A percentile compares a stretch with the other conserved stretches of the same genome.
These are phyloP conservation scores for Tragelaphus scriptus DNA, from an alignment of 2,113 vertebrate species.

Conservation along the genomic window DNA sequence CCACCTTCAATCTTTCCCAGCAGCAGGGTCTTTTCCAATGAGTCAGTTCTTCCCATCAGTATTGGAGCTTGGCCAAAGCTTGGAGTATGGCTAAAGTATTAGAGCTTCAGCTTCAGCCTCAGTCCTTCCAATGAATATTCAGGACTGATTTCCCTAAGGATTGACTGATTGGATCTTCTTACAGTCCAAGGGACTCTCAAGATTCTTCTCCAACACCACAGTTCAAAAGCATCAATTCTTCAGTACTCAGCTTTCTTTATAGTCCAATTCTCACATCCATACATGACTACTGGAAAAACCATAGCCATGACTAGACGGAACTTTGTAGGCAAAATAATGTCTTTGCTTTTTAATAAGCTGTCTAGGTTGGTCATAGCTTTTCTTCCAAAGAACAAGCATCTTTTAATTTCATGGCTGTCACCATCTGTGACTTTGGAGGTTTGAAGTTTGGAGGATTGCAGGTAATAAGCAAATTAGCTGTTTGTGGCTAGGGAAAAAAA, in stretches of 20 bases:
- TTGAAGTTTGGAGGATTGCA: background rate
- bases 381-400: rapidly evolving
- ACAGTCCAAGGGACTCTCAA: background rate
- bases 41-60: background rate
- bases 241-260: rapidly evolving
- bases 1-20: background rate
- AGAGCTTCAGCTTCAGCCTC: background rate
- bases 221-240: background rate
- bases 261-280: background rate
- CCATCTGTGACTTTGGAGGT: background rate
- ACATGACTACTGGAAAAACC: background rate
- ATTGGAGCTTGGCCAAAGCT: too few species aligned
- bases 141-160: background rate
- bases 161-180: rapidly evolving
- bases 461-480: background rate
- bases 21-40: background rate
- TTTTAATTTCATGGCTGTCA: background rate
- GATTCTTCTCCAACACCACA: background rate
- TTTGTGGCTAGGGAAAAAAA: background rate
- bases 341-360: background rate
- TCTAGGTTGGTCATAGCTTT: background rate
- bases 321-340: background rate
- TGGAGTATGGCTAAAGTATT: background rate
- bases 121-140: background rate
- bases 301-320: background rate